Percentiles rank a stretch among this genome's conserved stretches.
phyloP scores from a whole-genome alignment of 2,113 vertebrate genomes.

The Rhadina sibilatrix region DNA sequence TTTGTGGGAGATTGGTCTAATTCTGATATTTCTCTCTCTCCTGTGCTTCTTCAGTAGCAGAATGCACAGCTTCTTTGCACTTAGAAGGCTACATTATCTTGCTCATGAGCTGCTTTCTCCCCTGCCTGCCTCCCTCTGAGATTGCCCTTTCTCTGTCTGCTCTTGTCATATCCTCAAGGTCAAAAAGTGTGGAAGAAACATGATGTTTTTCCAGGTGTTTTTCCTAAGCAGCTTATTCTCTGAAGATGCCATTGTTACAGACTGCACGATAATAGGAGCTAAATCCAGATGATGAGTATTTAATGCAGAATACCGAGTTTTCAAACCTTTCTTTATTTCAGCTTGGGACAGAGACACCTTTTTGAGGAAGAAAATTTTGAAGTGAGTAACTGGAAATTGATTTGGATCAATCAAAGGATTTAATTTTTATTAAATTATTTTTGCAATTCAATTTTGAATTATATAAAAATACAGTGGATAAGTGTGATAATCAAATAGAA shows the following conservation, averaged over 20 bases:
- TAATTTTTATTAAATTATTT: neutral
- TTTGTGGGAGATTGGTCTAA: neutral
- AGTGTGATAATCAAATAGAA: neutral
- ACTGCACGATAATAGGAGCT: neutral
- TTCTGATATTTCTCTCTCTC: neutral
- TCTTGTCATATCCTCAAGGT: conserved; percentile 8
- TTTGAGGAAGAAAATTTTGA: neutral
- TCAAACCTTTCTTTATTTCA: neutral
- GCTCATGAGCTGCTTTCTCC: neutral
- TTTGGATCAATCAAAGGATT: neutral
- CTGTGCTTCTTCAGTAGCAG: neutral
- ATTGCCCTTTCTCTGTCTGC: conserved; percentile 7
- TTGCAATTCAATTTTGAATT: neutral
- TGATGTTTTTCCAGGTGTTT: neutral
- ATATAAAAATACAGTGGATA: neutral
- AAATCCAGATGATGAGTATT: neutral
- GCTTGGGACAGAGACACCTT: neutral
- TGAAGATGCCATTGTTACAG: neutral
- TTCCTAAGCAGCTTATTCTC: neutral
- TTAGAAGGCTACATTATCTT: neutral
- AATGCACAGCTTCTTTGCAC: neutral
- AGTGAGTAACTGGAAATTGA: neutral
- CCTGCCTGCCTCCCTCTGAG: neutral
- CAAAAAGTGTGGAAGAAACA: neutral
- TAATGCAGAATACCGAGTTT: neutral